A percentile compares a stretch with the other conserved stretches of the same genome.
These are phyloP conservation scores for Pachliopta kotzebuea DNA, from an alignment of 2,888 invertebrate species.

Conservation along the genomic window DNA sequence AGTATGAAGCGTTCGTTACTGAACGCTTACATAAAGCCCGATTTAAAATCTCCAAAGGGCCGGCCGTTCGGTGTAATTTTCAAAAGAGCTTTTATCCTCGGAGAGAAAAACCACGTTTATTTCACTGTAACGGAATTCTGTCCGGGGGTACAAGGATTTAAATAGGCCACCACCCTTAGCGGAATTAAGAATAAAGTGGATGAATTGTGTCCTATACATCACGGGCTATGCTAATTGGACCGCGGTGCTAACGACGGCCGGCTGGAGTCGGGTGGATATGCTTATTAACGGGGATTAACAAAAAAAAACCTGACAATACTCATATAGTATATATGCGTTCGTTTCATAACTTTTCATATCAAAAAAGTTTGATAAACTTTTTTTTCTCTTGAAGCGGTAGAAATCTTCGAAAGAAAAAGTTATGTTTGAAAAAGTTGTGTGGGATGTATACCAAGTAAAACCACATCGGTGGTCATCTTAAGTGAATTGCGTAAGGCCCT, in stretches of 20 bases:
- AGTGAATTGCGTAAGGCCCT: too few relatives aligned
- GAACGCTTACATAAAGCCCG: constrained; percentile 50
- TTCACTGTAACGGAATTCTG: constrained; percentile 37
- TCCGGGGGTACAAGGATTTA: constrained; percentile 45
- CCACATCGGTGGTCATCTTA: too few relatives aligned
- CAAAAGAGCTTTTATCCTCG: constrained; percentile 52
- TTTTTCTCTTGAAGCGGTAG: too few relatives aligned
- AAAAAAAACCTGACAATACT: neutral
- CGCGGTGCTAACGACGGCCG: constrained; percentile 1
- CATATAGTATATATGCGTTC: too few relatives aligned
- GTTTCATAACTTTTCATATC: too few relatives aligned
- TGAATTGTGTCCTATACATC: constrained; percentile 22
- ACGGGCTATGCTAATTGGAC: constrained; percentile 16
- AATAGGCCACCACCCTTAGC: constrained; percentile 35
- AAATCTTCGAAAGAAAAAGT: too few relatives aligned
- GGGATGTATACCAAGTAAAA: too few relatives aligned
- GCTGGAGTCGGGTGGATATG: neutral
- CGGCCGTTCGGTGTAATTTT: constrained; percentile 53
- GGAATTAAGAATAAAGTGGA: constrained; percentile 46
- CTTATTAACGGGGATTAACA: constrained; percentile 6
- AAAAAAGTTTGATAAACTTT: too few relatives aligned
- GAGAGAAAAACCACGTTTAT: constrained; percentile 49
- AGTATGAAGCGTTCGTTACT: constrained; percentile 10
- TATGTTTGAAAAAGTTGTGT: too few relatives aligned
- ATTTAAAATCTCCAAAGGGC: constrained; percentile 57